phyloP scores from a whole-genome alignment of 2,797 vertebrate species.

The Dipus sagitta region DNA sequence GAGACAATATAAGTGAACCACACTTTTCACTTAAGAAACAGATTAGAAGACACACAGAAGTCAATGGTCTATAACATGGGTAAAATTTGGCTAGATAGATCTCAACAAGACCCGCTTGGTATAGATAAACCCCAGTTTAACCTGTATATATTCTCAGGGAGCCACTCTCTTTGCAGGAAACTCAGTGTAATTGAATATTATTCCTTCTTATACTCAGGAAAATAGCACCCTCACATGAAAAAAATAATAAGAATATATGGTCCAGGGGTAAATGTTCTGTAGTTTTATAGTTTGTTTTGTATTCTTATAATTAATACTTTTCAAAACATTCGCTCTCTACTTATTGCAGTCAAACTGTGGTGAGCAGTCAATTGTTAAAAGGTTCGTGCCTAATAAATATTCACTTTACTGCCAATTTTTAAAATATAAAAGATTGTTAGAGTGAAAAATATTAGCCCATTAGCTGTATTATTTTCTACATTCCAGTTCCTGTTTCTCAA shows the following conservation, averaged over 20 bases:
- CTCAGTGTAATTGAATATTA: not conserved
- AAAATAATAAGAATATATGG: not conserved
- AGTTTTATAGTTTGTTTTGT: slow-evolving; percentile 12
- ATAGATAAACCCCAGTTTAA: not conserved
- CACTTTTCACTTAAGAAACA: slow-evolving; percentile 14
- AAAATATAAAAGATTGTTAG: slow-evolving; percentile 35
- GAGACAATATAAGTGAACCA: not conserved
- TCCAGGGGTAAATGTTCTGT: not conserved
- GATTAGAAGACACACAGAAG: not conserved
- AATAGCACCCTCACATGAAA: not conserved
- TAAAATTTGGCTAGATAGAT: not conserved
- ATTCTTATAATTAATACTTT: not conserved
- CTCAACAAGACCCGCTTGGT: not conserved
- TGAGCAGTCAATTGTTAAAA: not conserved
- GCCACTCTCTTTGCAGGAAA: not conserved
- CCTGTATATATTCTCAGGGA: not conserved
- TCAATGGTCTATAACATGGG: not conserved
- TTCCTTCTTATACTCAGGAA: not conserved
- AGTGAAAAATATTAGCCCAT: slow-evolving; percentile 40
- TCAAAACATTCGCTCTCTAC: not conserved
- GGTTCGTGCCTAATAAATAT: slow-evolving; percentile 9
- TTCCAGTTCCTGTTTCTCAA: slow-evolving; percentile 44
- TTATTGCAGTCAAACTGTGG: not conserved
- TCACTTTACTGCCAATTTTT: slow-evolving; percentile 34
- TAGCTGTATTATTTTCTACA: slow-evolving; percentile 57